Evolutionary conservation across 1,140 invertebrate species (phyloP).

Genomic region (Scylla paramamosain): DNA sequence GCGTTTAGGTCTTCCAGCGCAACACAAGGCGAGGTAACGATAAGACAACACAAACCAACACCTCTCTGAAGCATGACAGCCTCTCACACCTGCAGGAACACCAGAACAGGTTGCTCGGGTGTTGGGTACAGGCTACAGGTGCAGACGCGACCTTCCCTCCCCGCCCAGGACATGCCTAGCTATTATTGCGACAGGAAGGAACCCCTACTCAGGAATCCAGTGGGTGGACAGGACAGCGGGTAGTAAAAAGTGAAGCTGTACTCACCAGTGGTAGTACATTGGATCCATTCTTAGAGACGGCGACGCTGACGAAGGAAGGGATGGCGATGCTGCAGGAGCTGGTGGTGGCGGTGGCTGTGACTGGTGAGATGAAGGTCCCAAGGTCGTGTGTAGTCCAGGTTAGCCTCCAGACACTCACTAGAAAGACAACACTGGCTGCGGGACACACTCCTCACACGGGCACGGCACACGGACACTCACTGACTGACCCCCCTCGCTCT

Average conservation of each 20-base stretch:
- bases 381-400: not conserved
- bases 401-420: not conserved
- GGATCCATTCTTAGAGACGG: constrained; percentile 39
- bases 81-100: no score
- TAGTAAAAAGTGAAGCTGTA: not conserved
- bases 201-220: no score
- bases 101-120: no score
- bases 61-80: no score
- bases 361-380: not conserved
- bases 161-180: no score
- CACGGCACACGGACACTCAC: not conserved
- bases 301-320: constrained; percentile 6
- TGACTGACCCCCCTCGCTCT: not conserved
- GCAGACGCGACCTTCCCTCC: no score
- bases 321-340: not conserved
- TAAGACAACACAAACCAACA: no score
- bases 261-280: constrained; percentile 64
- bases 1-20: no score
- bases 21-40: no score
- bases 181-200: no score
- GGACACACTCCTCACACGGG: not conserved
- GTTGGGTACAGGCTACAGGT: no score
- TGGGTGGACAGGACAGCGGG: not conserved
- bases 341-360: not conserved
- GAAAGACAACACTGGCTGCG: not conserved